Conservation (phyloP, 2,888 invertebrate genomes). For the Leptothorax acervorum region DNA sequence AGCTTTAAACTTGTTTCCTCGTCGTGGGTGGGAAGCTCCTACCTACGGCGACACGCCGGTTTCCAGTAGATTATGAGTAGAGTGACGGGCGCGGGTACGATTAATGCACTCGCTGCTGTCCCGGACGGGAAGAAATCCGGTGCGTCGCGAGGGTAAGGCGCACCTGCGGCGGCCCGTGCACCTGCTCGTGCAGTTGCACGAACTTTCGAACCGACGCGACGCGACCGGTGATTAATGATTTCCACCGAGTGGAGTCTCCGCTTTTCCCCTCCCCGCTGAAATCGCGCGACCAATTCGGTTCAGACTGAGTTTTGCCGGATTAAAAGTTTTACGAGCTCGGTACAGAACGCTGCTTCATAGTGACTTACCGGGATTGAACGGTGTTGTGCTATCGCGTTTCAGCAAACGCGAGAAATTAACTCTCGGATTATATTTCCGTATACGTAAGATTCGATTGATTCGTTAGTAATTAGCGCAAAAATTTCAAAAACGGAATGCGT, state of each 20-base stretch:
- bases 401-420: constrained; percentile 16
- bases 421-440: neutral
- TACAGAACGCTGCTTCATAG: constrained; percentile 24
- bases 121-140: constrained; percentile 64
- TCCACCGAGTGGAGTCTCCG: constrained; percentile 27
- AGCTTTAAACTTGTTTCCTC: constrained; percentile 75
- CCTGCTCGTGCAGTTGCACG: constrained; percentile 56
- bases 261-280: constrained; percentile 16
- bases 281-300: constrained; percentile 35
- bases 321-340: constrained; percentile 29
- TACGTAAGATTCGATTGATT: neutral
- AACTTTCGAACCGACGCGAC: constrained; percentile 40
- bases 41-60: constrained; percentile 61
- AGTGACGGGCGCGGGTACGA: constrained; percentile 65
- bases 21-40: constrained; percentile 59
- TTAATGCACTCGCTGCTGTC: constrained; percentile 67
- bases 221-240: constrained; percentile 53
- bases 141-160: constrained; percentile 39
- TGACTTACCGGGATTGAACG: neutral
- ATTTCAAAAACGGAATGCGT: neutral
- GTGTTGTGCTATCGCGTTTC: constrained; percentile 13
- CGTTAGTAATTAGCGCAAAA: neutral
- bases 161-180: constrained; percentile 60
- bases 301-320: constrained; percentile 28
- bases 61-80: constrained; percentile 65